Conservation (phyloP, 2,113 vertebrate species). For the Suricata suricatta region DNA sequence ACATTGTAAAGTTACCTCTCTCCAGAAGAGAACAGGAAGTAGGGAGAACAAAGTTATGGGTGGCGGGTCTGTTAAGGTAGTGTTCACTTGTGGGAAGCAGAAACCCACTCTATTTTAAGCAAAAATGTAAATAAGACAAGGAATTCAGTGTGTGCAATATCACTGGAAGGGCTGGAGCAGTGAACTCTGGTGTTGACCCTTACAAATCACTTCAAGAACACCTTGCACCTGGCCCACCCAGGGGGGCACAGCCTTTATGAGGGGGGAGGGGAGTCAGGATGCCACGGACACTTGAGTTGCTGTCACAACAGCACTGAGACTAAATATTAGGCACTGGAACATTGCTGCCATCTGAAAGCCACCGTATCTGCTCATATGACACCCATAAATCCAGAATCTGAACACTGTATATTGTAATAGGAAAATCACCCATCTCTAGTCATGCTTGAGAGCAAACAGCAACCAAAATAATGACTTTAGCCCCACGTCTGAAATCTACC, state of each 20-base stretch:
- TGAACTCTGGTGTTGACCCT: background rate
- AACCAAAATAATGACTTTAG: background rate
- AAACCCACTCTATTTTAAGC: conserved; percentile 2
- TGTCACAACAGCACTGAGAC: background rate
- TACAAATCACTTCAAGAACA: background rate
- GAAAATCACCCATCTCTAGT: background rate
- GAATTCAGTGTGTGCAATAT: background rate
- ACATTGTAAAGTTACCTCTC: background rate
- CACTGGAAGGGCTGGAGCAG: background rate
- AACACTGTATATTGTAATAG: background rate
- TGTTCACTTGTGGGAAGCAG: background rate
- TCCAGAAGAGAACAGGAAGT: background rate
- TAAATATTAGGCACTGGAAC: background rate
- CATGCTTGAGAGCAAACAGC: background rate
- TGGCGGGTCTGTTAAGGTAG: background rate
- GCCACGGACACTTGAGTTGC: background rate
- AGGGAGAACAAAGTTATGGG: background rate
- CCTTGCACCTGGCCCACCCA: background rate
- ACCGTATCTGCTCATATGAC: background rate
- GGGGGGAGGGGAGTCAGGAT: background rate
- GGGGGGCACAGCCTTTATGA: background rate
- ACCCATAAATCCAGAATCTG: background rate
- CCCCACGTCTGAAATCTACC: background rate
- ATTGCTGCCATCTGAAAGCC: background rate
- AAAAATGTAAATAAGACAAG: background rate